Base-by-base conservation (phyloP, 2,113 vertebrate genomes). In the Tachysurus fulvidraco region DNA sequence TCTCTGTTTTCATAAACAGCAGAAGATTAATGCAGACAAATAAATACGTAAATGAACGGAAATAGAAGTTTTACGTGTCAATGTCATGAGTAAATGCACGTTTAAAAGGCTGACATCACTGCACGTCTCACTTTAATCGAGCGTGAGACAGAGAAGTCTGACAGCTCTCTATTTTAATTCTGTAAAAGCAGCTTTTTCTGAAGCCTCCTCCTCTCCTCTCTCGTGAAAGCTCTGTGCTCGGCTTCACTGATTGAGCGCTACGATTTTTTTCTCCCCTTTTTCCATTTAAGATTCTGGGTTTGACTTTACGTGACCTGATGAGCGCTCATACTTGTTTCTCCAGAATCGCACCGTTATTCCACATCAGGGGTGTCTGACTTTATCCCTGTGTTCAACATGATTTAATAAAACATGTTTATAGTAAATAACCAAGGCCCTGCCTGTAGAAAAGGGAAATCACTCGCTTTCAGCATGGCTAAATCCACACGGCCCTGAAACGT, bases 101-200 rank as follows among this genome's bases (percentile, higher is more conserved):
- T 16, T 77, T 54, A 28, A 54, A 17, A 62, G 65, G 28, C n/a
- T 30, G 67, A 50, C 71, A 69, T 81, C 3, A 9, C 69, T 83
- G 69, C 17, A 59, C 23, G 28, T 81, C 85, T 65, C 55, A 1
- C 28, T 59, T 85, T 64, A 82, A 81, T 81, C 52, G 14, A 81
- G 64, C 55, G 17, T 12, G 65, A 88, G 67, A 21, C 19, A 65
- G 14, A 73, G 46, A 80, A 81, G 77, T 52, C 83, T 88, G 83
- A 81, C 83, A 74, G 87, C 83, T 73, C 28, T 88, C 87, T 85
- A 54, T 85, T 88, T 88, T 88, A 85, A 88, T 85, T 85, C 77
- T 65, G 83, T 81, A 83, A 88, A 84, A 81, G 30, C 87, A 76
- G 77, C 77, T 88, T 84, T 88, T 36, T 64, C 55, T 62, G n/a